These are phyloP conservation scores for Antennarius maculatus DNA, from an alignment of 2,797 vertebrate species.

Conservation along the genomic window DNA sequence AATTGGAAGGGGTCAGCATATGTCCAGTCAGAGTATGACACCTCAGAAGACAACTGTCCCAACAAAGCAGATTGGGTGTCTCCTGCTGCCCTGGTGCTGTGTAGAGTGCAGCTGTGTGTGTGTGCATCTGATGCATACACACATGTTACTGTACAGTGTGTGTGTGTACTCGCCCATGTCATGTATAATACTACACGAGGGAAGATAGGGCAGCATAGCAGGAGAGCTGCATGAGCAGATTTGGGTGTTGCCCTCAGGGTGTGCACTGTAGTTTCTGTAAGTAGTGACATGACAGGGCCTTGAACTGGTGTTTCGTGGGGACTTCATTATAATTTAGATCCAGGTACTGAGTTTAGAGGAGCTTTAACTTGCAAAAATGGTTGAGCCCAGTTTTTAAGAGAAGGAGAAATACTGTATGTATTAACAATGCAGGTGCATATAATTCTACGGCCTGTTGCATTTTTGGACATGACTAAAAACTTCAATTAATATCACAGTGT, in stretches of 20 bases:
- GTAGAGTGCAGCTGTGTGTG: slow-evolving; percentile 36
- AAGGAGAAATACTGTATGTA: not conserved
- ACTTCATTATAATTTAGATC: slow-evolving; percentile 52
- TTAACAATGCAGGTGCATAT: not conserved
- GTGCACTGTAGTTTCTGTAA: slow-evolving; percentile 49
- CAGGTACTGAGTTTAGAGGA: slow-evolving; percentile 61
- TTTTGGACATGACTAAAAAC: not conserved
- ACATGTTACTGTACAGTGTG: slow-evolving; percentile 21
- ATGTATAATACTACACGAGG: slow-evolving; percentile 67
- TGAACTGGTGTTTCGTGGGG: slow-evolving; percentile 37
- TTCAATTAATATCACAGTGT: not conserved
- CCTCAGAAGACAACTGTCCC: slow-evolving; percentile 76
- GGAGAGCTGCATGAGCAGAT: slow-evolving; percentile 80
- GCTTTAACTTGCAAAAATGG: slow-evolving; percentile 10
- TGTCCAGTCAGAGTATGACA: slow-evolving; percentile 78
- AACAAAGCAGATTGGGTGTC: slow-evolving; percentile 66
- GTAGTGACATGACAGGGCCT: slow-evolving; percentile 67
- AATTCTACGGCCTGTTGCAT: not conserved
- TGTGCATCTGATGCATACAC: slow-evolving; percentile 26
- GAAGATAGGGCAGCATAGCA: slow-evolving; percentile 75
- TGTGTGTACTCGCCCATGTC: slow-evolving; percentile 53
- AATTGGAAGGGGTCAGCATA: slow-evolving; percentile 77
- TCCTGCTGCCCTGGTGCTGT: slow-evolving; percentile 44
- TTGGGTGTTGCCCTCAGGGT: slow-evolving; percentile 70
- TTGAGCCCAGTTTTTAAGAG: not conserved